phyloP scores from a whole-genome alignment of 2,888 invertebrate genomes.

The Syritta pipiens region DNA sequence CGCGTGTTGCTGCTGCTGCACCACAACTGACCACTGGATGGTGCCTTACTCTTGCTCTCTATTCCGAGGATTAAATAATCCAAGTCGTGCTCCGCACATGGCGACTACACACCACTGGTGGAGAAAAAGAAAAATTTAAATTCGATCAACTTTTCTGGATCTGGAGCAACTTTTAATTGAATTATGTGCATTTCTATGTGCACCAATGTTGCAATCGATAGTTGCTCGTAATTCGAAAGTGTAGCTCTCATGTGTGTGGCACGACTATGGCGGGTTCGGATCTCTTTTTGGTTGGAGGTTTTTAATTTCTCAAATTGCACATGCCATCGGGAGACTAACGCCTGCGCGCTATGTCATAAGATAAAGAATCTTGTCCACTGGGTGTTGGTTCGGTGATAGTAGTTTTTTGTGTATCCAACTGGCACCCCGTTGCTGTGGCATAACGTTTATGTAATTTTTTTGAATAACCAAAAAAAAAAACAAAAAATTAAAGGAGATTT shows the following conservation, averaged over 20 bases:
- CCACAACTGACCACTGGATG: constrained; percentile 36
- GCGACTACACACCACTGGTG: background rate
- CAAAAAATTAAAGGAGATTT: no score
- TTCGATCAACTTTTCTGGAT: constrained; percentile 66
- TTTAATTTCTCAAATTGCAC: constrained; percentile 61
- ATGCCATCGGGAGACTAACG: constrained; percentile 33
- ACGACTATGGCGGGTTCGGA: no score
- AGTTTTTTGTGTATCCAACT: constrained; percentile 60
- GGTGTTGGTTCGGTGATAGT: constrained; percentile 60
- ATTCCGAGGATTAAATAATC: constrained; percentile 33
- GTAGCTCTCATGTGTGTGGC: constrained; percentile 4
- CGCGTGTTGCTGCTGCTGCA: no score
- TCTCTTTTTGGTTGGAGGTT: no score
- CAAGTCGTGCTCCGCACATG: constrained; percentile 14
- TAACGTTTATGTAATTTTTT: constrained; percentile 7
- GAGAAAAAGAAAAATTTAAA: constrained; percentile 43
- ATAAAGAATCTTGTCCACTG: constrained; percentile 49
- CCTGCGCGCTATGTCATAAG: constrained; percentile 13
- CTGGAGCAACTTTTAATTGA: constrained; percentile 68
- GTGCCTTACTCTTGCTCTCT: constrained; percentile 18
- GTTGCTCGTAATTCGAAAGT: constrained; percentile 45
- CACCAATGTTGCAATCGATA: constrained; percentile 38
- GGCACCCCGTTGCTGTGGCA: no score
- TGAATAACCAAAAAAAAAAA: no score
- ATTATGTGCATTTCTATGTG: constrained; percentile 64